These are phyloP conservation scores for Astropecten irregularis DNA, from an alignment of 53 echinoderm and acorn worm species.

Conservation along the genomic window DNA sequence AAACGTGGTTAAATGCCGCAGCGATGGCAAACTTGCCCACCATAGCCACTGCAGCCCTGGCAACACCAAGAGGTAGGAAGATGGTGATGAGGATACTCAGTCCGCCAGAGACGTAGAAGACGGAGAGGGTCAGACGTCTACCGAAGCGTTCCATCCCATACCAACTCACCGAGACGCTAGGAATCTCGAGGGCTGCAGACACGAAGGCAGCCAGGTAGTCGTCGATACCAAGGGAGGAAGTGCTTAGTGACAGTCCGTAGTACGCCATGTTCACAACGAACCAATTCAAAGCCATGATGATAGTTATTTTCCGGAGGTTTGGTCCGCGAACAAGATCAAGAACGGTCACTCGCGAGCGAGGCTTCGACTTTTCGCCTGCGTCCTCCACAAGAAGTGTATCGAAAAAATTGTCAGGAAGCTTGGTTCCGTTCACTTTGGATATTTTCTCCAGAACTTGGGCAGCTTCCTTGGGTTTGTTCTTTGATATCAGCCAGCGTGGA, in stretches of 20 bases:
- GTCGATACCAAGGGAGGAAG: conserved; percentile 58
- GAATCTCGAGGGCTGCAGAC: conserved; percentile 64
- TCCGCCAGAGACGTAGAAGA: not conserved
- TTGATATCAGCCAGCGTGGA: conserved; percentile 4
- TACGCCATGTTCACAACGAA: conserved; percentile 61
- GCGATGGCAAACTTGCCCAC: conserved; percentile 1
- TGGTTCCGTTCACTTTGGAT: not conserved
- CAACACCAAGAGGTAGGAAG: conserved; percentile 10
- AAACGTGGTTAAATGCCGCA: conserved; percentile 7
- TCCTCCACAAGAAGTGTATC: not conserved
- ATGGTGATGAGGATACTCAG: conserved; percentile 21
- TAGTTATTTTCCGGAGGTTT: not conserved
- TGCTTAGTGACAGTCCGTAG: conserved; percentile 70
- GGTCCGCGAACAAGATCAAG: not conserved
- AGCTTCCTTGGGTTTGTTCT: not conserved
- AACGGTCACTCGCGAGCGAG: not conserved
- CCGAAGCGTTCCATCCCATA: conserved; percentile 21
- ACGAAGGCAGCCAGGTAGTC: conserved; percentile 66
- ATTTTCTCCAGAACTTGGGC: not conserved
- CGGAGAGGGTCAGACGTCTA: not conserved
- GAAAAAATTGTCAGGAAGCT: not conserved
- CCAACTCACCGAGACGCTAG: not conserved
- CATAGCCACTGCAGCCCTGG: conserved; percentile 29
- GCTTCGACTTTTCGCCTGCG: not conserved
- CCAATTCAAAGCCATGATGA: conserved; percentile 24